Conservation (phyloP, 2,113 vertebrate species). For the Ondatra zibethicus region DNA sequence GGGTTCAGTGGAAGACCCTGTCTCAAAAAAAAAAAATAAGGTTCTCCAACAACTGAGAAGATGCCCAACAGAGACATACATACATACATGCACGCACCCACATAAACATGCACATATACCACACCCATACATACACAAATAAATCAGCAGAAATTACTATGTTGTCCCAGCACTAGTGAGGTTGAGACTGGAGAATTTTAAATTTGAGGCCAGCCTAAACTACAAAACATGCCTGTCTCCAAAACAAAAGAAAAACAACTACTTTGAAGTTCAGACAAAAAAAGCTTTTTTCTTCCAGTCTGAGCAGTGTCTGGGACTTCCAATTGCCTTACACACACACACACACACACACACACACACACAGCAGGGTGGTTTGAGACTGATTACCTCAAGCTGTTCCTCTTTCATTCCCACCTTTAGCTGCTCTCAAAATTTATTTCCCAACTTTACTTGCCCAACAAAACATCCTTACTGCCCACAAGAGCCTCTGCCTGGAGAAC, state of each 20-base stretch:
- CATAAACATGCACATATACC: neutral
- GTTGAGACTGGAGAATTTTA: neutral
- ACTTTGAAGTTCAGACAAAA: constrained; percentile 30
- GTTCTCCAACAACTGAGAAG: neutral
- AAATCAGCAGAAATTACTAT: constrained; percentile 1
- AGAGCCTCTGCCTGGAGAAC: neutral
- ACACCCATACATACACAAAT: neutral
- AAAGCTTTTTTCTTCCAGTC: constrained; percentile 7
- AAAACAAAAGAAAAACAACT: neutral
- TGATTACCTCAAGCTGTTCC: neutral
- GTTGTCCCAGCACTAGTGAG: neutral
- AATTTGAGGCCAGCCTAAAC: neutral
- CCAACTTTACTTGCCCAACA: neutral
- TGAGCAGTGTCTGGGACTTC: neutral
- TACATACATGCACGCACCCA: neutral
- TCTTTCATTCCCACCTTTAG: neutral
- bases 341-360: neutral
- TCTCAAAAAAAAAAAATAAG: neutral
- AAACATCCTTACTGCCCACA: neutral
- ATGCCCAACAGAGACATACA: neutral
- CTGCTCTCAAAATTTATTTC: neutral
- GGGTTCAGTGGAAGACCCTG: neutral
- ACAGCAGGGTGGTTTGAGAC: neutral
- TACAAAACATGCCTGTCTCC: neutral
- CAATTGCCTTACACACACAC: too few species aligned